Base-by-base conservation (phyloP, 1,140 invertebrate species). In the Drosophila nigromelanica region DNA sequence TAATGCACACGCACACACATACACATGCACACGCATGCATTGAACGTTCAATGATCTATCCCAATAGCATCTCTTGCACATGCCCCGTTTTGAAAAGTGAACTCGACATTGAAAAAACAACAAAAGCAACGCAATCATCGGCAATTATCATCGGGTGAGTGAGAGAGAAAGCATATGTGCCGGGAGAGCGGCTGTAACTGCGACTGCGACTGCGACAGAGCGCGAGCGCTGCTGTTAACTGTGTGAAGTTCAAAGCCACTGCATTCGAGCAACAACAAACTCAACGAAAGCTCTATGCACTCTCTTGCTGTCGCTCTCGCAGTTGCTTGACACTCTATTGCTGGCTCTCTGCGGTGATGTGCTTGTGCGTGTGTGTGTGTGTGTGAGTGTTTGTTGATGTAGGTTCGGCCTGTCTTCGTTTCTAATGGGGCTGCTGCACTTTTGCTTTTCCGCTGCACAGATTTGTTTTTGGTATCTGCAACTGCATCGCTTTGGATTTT, bases 181-280 rank as follows among this genome's bases (percentile, higher is more conserved):
- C 51, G 62, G 24, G 72, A 39, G 69, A 56, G 47, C 14, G 35
- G 54, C 24, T 66, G 50, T 45, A 50, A 64, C 27, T 66, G 50
- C 51, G 35, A 37, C 42, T 40, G 33, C 37, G 4, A n/a, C 27
- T 47, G 21, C 4, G 6, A n/a, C 21, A 8, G 27, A 27, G 21
- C 11, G 48, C 37, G 51, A 14, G 5, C 24, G 35, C 33, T 54
- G 47, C 48, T 54, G 63, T 55, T 76, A 89, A 77, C 76, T 89
- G 79, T 89, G 83, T 87, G 83, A 87, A 87, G 83, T 87, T 87
- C 83, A 87, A 87, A 87, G 83, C 83, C 83, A 87, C 58, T 89
- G 83, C 82, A 87, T 55, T 73, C 55, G n/a, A 35, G 30, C 54
- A 56, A 43, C 54, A 56, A 11, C 54, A 56, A 55, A 55, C 52